Evolutionary conservation across 2,797 vertebrate genomes (phyloP).

Genomic region (Eleutherodactylus coqui): DNA sequence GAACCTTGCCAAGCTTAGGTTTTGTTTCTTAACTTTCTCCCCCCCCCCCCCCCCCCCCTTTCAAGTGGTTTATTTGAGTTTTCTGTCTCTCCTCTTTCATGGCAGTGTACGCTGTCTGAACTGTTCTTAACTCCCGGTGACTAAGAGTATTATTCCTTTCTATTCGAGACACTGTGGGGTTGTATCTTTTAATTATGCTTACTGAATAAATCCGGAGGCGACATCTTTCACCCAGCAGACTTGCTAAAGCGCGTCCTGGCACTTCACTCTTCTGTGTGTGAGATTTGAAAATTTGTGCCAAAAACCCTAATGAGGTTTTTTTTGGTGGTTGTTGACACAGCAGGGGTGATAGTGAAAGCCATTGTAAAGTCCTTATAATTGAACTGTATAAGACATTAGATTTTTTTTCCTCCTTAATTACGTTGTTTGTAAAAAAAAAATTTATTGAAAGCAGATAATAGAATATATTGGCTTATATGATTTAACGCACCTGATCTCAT

Average conservation of each 20-base stretch:
- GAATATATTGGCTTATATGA: neutral
- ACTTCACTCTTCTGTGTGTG: neutral
- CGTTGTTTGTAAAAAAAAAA: slow-evolving; percentile 2
- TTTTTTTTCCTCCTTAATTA: slow-evolving; percentile 54
- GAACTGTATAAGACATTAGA: slow-evolving; percentile 46
- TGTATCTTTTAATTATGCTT: slow-evolving; percentile 25
- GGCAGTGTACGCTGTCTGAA: neutral
- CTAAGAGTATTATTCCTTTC: slow-evolving; percentile 11
- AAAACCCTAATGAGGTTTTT: slow-evolving; percentile 21
- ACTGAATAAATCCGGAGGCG: slow-evolving; percentile 4
- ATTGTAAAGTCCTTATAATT: slow-evolving; percentile 58
- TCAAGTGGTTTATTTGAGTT: neutral
- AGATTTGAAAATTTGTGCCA: slow-evolving; percentile 41
- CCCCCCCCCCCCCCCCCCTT: too few relatives aligned
- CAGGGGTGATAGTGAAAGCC: slow-evolving; percentile 41
- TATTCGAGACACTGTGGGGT: neutral
- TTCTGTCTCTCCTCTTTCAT: neutral
- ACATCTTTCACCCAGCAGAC: neutral
- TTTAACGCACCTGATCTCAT: neutral
- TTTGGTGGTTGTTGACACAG: slow-evolving; percentile 44
- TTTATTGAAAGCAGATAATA: neutral
- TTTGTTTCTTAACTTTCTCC: neutral
- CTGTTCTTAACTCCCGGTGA: neutral
- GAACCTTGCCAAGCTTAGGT: neutral
- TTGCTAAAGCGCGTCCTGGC: neutral